These are phyloP conservation scores for Grallaria varia DNA, from an alignment of 2,113 vertebrate genomes.

Conservation along the genomic window DNA sequence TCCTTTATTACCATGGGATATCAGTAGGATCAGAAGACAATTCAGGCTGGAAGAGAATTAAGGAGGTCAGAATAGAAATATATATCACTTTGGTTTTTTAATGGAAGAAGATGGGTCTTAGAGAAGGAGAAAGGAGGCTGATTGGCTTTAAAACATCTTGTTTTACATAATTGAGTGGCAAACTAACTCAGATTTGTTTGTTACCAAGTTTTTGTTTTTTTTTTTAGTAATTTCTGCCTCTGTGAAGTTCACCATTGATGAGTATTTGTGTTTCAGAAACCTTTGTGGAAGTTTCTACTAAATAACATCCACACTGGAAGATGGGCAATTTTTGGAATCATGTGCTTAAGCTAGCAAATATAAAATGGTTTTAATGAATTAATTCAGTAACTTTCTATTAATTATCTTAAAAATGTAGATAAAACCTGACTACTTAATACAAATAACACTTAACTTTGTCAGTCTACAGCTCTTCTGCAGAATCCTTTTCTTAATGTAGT, in stretches of 20 bases:
- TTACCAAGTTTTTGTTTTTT: neutral
- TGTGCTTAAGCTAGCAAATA: neutral
- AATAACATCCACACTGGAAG: neutral
- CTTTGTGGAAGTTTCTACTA: neutral
- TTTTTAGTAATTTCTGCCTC: neutral
- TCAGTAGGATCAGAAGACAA: neutral
- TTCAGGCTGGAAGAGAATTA: neutral
- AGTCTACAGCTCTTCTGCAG: neutral
- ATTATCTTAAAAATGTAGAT: neutral
- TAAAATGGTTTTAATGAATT: neutral
- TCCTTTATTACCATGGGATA: neutral
- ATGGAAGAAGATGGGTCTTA: neutral
- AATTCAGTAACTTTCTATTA: neutral
- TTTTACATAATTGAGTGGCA: neutral
- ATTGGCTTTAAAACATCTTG: neutral
- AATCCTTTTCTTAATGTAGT: neutral
- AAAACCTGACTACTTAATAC: neutral
- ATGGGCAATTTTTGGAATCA: neutral
- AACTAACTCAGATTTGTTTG: neutral
- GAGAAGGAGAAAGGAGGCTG: neutral
- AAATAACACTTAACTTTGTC: neutral
- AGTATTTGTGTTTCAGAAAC: neutral
- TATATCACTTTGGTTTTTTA: neutral
- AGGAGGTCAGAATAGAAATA: neutral
- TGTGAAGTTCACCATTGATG: neutral